A percentile compares a stretch with the other conserved stretches of the same genome.
Conservation (phyloP, 2,797 vertebrate genomes). For the Trachops cirrhosus region DNA sequence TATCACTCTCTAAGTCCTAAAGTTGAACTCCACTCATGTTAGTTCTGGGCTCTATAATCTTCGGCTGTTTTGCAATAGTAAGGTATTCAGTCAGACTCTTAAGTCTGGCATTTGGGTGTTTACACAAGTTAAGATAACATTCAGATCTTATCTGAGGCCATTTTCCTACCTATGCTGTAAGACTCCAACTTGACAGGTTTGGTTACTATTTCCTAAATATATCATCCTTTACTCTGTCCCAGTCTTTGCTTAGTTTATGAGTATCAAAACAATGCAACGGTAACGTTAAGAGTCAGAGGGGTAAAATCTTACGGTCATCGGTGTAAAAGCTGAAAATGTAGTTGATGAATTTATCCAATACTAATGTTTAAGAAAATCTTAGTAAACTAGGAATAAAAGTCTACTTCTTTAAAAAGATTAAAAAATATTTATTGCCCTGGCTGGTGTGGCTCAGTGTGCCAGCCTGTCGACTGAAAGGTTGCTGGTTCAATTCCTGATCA, state of each 20-base stretch:
- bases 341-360: neutral
- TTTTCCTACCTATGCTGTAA: neutral
- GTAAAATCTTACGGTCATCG: neutral
- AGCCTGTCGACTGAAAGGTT: too few relatives aligned
- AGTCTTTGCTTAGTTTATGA: neutral
- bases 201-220: neutral
- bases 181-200: neutral
- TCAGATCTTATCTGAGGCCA: neutral
- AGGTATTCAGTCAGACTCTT: neutral
- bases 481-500: too few relatives aligned
- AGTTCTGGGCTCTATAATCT: slow-evolving; percentile 8
- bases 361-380: slow-evolving; percentile 16
- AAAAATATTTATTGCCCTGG: neutral
- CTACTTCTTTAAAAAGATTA: neutral
- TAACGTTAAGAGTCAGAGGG: neutral
- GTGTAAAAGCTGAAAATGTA: neutral
- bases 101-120: neutral
- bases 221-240: neutral
- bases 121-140: neutral
- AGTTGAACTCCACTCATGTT: neutral
- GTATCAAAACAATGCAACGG: neutral
- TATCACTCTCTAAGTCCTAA: neutral
- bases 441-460: too few relatives aligned
- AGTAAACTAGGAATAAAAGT: neutral
- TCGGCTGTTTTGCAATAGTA: neutral